phyloP scores from a whole-genome alignment of 2,888 invertebrate genomes.

The Conomelus anceps region DNA sequence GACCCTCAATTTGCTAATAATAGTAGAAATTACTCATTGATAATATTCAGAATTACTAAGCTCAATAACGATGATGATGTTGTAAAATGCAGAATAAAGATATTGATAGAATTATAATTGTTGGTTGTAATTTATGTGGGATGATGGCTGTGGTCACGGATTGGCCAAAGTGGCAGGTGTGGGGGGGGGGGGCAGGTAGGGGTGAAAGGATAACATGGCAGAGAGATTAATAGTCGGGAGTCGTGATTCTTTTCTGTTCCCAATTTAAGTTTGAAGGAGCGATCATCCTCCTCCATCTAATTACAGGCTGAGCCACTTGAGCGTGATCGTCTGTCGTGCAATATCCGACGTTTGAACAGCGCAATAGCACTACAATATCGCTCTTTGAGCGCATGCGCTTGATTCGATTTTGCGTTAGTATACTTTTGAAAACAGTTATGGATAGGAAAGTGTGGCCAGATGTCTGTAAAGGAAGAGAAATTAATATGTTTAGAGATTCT shows the following conservation, averaged over 20 bases:
- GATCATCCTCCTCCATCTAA: neutral
- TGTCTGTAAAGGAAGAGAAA: too few species aligned
- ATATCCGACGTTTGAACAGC: neutral
- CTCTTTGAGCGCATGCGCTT: neutral
- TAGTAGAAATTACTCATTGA: neutral
- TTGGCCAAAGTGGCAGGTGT: neutral
- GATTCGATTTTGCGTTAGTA: neutral
- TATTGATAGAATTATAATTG: neutral
- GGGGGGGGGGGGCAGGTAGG: neutral
- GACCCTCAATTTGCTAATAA: neutral
- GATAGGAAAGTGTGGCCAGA: neutral
- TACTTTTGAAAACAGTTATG: neutral
- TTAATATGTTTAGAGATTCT: too few species aligned
- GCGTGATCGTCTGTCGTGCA: neutral
- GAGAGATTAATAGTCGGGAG: neutral
- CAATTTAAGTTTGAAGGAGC: neutral
- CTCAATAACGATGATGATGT: neutral
- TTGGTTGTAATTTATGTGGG: neutral
- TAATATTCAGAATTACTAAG: neutral
- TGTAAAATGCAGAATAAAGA: neutral
- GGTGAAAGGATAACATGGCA: too few species aligned
- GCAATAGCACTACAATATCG: neutral
- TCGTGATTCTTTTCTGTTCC: neutral
- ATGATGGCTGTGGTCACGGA: neutral
- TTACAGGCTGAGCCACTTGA: neutral